Conservation (phyloP, 2,888 invertebrate genomes). For the Alviniconcha strummeri region DNA sequence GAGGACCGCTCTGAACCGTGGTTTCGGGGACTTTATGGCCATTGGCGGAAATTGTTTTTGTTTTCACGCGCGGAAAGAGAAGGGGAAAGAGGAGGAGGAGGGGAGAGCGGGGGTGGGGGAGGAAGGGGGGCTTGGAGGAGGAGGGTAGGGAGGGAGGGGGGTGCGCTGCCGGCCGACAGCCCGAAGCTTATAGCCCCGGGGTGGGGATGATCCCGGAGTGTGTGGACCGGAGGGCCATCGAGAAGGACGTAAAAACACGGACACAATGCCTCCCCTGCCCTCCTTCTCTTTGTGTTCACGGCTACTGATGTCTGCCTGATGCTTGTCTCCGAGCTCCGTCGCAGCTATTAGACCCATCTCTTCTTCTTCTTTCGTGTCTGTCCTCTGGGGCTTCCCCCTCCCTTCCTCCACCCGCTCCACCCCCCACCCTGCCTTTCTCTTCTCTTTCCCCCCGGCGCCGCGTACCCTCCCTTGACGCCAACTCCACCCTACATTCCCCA, state of each 20-base stretch:
- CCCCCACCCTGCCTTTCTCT: too few relatives aligned
- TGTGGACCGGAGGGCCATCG: neutral
- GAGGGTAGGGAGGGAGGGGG: neutral
- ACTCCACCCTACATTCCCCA: neutral
- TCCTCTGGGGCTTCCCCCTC: neutral
- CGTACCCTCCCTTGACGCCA: neutral
- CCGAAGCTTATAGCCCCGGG: too few relatives aligned
- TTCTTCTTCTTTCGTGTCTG: neutral
- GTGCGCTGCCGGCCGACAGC: neutral
- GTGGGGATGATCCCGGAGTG: neutral
- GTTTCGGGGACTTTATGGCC: neutral
- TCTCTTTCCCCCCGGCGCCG: neutral
- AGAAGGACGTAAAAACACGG: neutral
- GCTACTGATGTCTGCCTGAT: too few relatives aligned
- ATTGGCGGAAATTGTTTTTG: conserved; percentile 11
- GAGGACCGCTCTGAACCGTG: neutral
- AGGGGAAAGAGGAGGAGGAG: neutral
- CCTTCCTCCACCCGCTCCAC: too few relatives aligned
- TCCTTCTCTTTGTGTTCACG: neutral
- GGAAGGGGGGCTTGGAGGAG: neutral
- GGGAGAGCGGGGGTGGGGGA: neutral
- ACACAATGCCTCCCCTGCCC: neutral
- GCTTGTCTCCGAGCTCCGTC: too few relatives aligned
- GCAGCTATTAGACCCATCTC: neutral
- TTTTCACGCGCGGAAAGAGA: neutral